phyloP scores from a whole-genome alignment of 2,888 invertebrate species.

The Ptychoptera contaminata region DNA sequence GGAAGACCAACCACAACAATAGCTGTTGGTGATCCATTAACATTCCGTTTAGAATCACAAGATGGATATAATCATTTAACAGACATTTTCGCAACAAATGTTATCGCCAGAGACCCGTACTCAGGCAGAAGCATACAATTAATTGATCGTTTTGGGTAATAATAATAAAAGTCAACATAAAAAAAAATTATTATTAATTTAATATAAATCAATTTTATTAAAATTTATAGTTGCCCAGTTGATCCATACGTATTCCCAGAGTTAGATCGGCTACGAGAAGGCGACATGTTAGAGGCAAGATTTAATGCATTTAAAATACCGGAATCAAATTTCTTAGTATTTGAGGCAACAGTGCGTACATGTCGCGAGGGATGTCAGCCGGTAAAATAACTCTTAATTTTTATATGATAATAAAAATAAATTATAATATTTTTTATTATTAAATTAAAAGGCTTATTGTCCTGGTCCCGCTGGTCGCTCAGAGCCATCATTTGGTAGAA shows the following conservation, averaged over 20 bases:
- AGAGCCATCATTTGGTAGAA: conserved; percentile 68
- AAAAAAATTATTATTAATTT: too few species aligned
- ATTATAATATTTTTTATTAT: conserved; percentile 13
- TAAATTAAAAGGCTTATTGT: conserved; percentile 53
- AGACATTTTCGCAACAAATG: conserved; percentile 86
- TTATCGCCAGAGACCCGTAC: conserved; percentile 83
- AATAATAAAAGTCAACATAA: background rate
- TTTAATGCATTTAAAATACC: conserved; percentile 92
- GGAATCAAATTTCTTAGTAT: conserved; percentile 83
- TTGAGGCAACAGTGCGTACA: conserved; percentile 80
- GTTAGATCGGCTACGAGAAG: conserved; percentile 67
- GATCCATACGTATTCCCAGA: conserved; percentile 87
- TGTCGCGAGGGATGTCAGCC: conserved; percentile 84
- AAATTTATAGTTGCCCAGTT: conserved; percentile 59
- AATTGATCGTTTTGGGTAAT: conserved; percentile 77
- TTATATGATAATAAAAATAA: conserved; percentile 14
- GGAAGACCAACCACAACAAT: conserved; percentile 85
- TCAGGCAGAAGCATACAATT: conserved; percentile 79
- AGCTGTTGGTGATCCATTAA: conserved; percentile 81
- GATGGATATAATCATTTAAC: conserved; percentile 77
- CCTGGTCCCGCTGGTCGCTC: conserved; percentile 61
- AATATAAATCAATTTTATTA: background rate
- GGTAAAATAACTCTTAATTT: conserved; percentile 27
- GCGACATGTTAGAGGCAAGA: conserved; percentile 76
- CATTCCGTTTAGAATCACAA: conserved; percentile 76